phyloP scores from a whole-genome alignment of 2,113 vertebrate species.

The Pleuronectes platessa region DNA sequence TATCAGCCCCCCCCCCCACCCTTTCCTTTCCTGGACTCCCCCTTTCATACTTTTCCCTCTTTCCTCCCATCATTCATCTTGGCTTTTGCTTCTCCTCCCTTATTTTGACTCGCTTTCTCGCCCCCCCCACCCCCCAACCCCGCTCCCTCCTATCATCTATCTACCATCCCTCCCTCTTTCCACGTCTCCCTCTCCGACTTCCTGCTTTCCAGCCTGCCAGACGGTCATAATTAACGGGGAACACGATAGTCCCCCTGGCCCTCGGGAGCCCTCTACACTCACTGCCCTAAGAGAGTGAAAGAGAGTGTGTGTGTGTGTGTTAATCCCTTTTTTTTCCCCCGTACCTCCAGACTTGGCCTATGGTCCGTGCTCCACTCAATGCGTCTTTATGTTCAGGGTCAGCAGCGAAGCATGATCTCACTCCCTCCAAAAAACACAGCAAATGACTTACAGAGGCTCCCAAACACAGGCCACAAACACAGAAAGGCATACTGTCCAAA shows the following conservation, averaged over 20 bases:
- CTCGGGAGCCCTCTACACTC: constrained; percentile 80
- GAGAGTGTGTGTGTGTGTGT: constrained; percentile 30
- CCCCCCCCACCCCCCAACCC: neutral
- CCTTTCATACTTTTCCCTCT: constrained; percentile 48
- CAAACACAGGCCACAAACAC: constrained; percentile 70
- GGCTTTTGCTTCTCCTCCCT: constrained; percentile 64
- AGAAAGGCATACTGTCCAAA: constrained; percentile 62
- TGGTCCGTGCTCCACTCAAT: constrained; percentile 78
- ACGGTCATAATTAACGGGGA: constrained; percentile 86
- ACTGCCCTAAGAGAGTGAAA: constrained; percentile 61
- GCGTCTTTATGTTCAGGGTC: constrained; percentile 82
- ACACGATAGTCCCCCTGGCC: constrained; percentile 84
- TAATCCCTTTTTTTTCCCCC: constrained; percentile 63
- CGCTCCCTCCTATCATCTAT: constrained; percentile 65
- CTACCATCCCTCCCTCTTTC: constrained; percentile 72
- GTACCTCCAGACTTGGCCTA: constrained; percentile 80
- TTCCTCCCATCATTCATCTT: constrained; percentile 73
- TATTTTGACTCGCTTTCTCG: constrained; percentile 58
- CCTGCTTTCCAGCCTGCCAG: constrained; percentile 84
- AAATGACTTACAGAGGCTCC: constrained; percentile 76
- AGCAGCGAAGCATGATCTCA: constrained; percentile 82
- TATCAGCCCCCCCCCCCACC: constrained; percentile 43
- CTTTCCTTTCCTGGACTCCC: constrained; percentile 33
- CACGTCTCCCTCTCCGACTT: constrained; percentile 76
- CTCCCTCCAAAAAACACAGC: constrained; percentile 77